Evolutionary conservation across 2,113 vertebrate species (phyloP), one percentile per base, ranked within the genome.

Genomic region (Nothobranchius furzeri): DNA sequence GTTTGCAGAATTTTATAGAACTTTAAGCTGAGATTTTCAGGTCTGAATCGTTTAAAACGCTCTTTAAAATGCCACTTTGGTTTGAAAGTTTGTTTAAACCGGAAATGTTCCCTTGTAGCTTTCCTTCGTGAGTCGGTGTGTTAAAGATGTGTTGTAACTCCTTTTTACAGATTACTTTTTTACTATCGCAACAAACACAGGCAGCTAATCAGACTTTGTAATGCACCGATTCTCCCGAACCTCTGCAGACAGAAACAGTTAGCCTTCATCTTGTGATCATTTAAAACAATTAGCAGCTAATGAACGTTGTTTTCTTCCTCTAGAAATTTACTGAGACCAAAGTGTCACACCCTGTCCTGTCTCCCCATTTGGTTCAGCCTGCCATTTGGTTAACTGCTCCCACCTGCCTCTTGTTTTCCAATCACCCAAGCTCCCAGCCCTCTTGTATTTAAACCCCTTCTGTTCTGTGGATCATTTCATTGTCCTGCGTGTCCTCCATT

Each of bases 121-220:
- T 36, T 53, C 30, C 30, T 30, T 30, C 30, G 4, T 30, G 30
- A 30, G 30, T 30, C 30, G 9, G 24, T 36, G 49, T 46, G 47
- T 15, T 52, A 3, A 25, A 46, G 42, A 40, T 54, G 1, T 37
- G 25, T 11, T n/a, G 12, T 47, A 20, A 20, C 20, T 20, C 20
- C 20, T 20, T 20, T 20, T 20, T 20, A 20, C 20, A 20, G 20
- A 20, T 53, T 47, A 6, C 37, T 42, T 46, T 46, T 48, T 47
- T 30, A 60, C 11, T 59, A 46, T 9, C 13, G 25, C 3, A 25
- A 45, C 46, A 12, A 13, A 5, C 35, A 35, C 52, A 58, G 69
- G 61, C 60, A 72, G 69, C 69, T 72, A 36, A 57, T 64, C 12
- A 47, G 25, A 56, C 46, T 35, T 6, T 25, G 20, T 20, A 20